Evolutionary conservation across 2,888 invertebrate species (phyloP), one percentile per base, ranked within the genome.

Genomic region (Epinotia nisella): DNA sequence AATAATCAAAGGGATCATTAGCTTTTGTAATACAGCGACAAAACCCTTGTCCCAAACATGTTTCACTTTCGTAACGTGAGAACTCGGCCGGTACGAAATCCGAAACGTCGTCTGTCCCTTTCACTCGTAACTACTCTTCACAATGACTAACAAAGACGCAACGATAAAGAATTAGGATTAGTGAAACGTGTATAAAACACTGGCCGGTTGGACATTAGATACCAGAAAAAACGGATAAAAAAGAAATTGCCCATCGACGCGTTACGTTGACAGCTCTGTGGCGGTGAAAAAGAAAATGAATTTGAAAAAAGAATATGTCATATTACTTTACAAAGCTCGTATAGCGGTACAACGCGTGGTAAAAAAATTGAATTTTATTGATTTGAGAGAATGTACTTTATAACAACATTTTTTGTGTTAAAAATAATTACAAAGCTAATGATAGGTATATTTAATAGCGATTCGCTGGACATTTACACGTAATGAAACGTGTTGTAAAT

Each of bases 11-110:
- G 35, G 35, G 56, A 70, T 70, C 65, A 67, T 61, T 65, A 24
- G 17, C 72, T 68, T 62, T 73, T 73, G 58, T 73, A 49, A 58
- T n/a, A n/a, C 24, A 64, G 73, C 69, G 73, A 69, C 73, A 69
- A 73, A 73, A 64, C 73, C 73, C 73, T 51, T 73, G 73, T 73
- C 73, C 59, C 39, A 24, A 73, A 73, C 73, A 69, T 73, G 73
- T 73, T 73, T 64, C 69, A 72, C 39, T 72, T 69, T 51, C 35
- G 73, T 73, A 73, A 73, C 59, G 64, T 61, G 73, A 73, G 62
- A 64, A 59, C 29, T 15, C 41, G 45, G 39, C 39, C 60, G 45
- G 51, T 24, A 56, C 19, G 66, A 66, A 66, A 66, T 24, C 66
- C 55, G 55, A 66, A 66, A 66, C 66, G 58, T 4, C 21, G 11